Evolutionary conservation across 1,140 invertebrate species (phyloP), one percentile per base, ranked within the genome.

Genomic region (Wiebesia pumilae): DNA sequence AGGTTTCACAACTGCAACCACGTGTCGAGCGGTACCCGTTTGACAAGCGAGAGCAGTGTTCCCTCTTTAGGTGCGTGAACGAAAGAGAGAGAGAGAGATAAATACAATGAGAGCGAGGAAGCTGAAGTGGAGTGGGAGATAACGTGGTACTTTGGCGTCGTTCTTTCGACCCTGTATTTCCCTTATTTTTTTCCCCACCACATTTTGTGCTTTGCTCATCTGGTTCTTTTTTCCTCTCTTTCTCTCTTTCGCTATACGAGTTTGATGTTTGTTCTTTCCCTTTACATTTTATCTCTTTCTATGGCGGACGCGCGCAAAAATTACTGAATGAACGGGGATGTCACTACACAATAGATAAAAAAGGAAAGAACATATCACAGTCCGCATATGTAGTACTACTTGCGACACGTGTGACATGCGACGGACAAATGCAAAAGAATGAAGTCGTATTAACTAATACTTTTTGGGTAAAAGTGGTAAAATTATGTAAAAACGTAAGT

Each of bases 301-400:
- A 85, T 88, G 89, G 90, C 90, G 93, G 93, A 93, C 92, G 91
- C 91, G 92, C 91, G 92, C 92, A 93, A 94, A 94, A 93, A 93
- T 93, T 93, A 91, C 92, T 94, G 93, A 94, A 94, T 94, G 93
- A 94, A 93, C 92, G 90, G 90, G 92, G 93, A 94, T 93, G 93
- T 94, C 93, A 94, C 90, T 30, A 54, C 38, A 33, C 62, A 38
- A 73, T 1, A 51, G 65, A 77, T 67, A 65, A 78, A 77, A 86
- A 81, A 86, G 33, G n/a, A 78, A 14, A 54, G n/a, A 30, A 43
- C 21, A 40, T 1, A 75, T 62, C 19, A 14, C 3, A 27, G 47
- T 24, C 38, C n/a, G 54, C 67, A 16, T 27, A n/a, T 38, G 38
- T n/a, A 38, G 62, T 77, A 77, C 40, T 77, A 77, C 16, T 51